These are phyloP conservation scores for Sphaeridia pumilis DNA, from an alignment of 2,888 invertebrate genomes.

Conservation along the genomic window DNA sequence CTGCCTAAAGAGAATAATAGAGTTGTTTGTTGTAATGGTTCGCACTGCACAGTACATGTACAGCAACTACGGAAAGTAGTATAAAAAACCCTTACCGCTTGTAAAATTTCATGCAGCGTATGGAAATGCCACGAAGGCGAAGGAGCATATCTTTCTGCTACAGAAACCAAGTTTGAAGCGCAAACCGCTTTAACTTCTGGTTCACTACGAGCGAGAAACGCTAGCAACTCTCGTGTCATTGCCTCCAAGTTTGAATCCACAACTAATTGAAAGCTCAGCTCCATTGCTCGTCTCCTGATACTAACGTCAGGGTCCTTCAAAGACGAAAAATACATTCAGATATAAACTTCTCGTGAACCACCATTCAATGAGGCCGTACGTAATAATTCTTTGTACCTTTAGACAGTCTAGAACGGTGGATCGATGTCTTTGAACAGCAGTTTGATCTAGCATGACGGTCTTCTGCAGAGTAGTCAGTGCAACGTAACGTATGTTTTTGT, in stretches of 20 bases:
- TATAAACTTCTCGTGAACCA: background rate
- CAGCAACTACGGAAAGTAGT: background rate
- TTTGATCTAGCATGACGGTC: constrained; percentile 92
- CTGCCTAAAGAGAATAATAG: constrained; percentile 54
- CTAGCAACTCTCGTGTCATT: constrained; percentile 93
- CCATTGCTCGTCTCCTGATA: constrained; percentile 93
- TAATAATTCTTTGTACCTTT: constrained; percentile 46
- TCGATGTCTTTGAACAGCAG: constrained; percentile 95
- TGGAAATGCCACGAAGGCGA: constrained; percentile 95
- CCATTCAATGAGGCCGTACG: background rate
- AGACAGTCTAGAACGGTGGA: constrained; percentile 95
- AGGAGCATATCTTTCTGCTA: constrained; percentile 86
- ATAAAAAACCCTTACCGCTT: constrained; percentile 56
- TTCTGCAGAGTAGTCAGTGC: constrained; percentile 92
- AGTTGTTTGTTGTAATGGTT: background rate
- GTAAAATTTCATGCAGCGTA: constrained; percentile 85
- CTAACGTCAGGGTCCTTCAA: constrained; percentile 82
- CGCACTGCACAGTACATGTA: constrained; percentile 1
- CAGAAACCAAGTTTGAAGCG: constrained; percentile 88
- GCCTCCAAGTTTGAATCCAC: constrained; percentile 92
- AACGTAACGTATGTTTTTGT: constrained; percentile 98
- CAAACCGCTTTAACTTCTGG: constrained; percentile 96
- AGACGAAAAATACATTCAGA: too few relatives aligned
- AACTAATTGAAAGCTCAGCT: constrained; percentile 93
- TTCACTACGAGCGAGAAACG: constrained; percentile 90